phyloP scores from a whole-genome alignment of 2,888 invertebrate species.

The Andrena camellia region DNA sequence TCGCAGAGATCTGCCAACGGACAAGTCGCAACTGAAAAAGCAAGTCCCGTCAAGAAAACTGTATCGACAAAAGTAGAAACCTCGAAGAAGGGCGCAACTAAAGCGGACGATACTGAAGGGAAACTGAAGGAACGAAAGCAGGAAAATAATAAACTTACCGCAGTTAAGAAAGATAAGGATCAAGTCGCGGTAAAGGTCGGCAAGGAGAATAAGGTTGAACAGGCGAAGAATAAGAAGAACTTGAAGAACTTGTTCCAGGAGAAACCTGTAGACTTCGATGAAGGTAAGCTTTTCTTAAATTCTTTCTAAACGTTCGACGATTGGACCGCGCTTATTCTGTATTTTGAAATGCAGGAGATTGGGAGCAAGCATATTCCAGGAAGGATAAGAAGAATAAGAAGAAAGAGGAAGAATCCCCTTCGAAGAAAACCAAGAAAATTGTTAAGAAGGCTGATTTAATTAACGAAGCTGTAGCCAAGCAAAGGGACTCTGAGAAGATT shows the following conservation, averaged over 20 bases:
- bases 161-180: constrained; percentile 81
- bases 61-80: constrained; percentile 79
- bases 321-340: not conserved
- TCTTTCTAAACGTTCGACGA: not conserved
- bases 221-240: constrained; percentile 88
- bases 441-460: constrained; percentile 86
- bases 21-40: constrained; percentile 86
- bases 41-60: constrained; percentile 87
- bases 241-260: constrained; percentile 87
- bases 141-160: constrained; percentile 86
- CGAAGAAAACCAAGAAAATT: constrained; percentile 86
- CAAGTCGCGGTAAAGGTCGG: constrained; percentile 74
- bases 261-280: constrained; percentile 91
- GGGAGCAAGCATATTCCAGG: constrained; percentile 90
- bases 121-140: constrained; percentile 84
- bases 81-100: constrained; percentile 86
- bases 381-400: constrained; percentile 91
- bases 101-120: constrained; percentile 84
- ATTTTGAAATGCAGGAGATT: constrained; percentile 85
- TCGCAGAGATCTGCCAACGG: constrained; percentile 89
- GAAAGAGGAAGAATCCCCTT: constrained; percentile 87
- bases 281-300: constrained; percentile 85
- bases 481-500: constrained; percentile 84
- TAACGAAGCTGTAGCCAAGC: constrained; percentile 84
- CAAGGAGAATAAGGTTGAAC: constrained; percentile 86